Evolutionary conservation across 2,888 invertebrate species (phyloP).

Genomic region (Yponomeuta malinellus): DNA sequence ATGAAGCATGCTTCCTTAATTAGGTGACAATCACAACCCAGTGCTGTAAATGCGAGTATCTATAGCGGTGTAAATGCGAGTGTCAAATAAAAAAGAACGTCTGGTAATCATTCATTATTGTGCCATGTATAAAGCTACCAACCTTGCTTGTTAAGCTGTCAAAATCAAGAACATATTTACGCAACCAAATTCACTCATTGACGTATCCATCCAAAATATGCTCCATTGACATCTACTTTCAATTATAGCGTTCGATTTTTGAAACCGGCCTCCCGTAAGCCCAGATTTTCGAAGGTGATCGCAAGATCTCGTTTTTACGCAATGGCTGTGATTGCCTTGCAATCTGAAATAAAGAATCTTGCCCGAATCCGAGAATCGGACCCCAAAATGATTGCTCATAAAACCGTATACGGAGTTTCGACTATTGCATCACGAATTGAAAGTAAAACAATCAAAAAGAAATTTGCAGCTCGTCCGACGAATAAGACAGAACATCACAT

Average conservation of each 20-base stretch:
- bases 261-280: constrained; percentile 6
- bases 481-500: constrained; percentile 18
- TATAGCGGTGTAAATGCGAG: too few relatives aligned
- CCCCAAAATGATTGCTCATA: neutral
- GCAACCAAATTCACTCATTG: constrained; percentile 25
- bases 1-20: too few relatives aligned
- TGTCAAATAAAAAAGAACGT: too few relatives aligned
- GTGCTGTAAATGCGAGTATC: too few relatives aligned
- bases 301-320: neutral
- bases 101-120: neutral
- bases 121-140: neutral
- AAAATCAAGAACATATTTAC: constrained; percentile 5
- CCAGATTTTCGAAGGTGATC: neutral
- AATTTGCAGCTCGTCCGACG: neutral
- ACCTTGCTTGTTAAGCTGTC: neutral
- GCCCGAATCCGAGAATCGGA: neutral
- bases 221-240: constrained; percentile 39
- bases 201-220: constrained; percentile 25
- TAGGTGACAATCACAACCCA: too few relatives aligned
- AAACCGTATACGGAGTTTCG: constrained; percentile 33
- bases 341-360: neutral
- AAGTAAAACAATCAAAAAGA: constrained; percentile 25
- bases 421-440: constrained; percentile 26
- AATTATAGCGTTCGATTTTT: constrained; percentile 24
- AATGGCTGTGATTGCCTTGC: neutral